Evolutionary conservation across 2,797 vertebrate species (phyloP).

Genomic region (Silurus lanzhouensis): DNA sequence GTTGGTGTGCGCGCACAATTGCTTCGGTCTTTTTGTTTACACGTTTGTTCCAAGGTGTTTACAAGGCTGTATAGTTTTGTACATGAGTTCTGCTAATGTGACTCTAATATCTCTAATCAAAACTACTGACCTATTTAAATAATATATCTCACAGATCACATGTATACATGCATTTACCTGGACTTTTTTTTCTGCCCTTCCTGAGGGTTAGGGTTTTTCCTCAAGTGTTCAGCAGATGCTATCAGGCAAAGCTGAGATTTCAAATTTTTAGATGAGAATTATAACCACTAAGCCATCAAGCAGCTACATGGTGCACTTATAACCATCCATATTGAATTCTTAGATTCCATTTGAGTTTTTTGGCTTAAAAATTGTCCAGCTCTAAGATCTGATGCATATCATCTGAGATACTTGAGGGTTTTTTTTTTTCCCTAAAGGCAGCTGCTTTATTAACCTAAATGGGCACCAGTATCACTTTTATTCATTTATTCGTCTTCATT

Average conservation of each 20-base stretch:
- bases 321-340: not conserved
- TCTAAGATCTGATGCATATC: not conserved
- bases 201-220: not conserved
- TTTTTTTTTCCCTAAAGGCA: not conserved
- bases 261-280: not conserved
- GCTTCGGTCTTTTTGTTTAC: conserved; percentile 13
- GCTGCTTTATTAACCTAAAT: not conserved
- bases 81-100: not conserved
- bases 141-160: not conserved
- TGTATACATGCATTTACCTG: not conserved
- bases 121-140: not conserved
- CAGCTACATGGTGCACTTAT: not conserved
- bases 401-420: not conserved
- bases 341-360: not conserved
- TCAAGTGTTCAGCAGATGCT: not conserved
- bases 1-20: not conserved
- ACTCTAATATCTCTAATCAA: too few species aligned
- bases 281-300: not conserved
- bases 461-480: not conserved
- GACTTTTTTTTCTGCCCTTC: not conserved
- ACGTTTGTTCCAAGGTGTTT: conserved; percentile 13
- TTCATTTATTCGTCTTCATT: not conserved
- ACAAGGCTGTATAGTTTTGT: conserved; percentile 18
- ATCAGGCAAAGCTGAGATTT: not conserved
- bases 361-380: not conserved